Evolutionary conservation across 2,113 vertebrate species (phyloP).

Genomic region (Corythornis madagascariensis): DNA sequence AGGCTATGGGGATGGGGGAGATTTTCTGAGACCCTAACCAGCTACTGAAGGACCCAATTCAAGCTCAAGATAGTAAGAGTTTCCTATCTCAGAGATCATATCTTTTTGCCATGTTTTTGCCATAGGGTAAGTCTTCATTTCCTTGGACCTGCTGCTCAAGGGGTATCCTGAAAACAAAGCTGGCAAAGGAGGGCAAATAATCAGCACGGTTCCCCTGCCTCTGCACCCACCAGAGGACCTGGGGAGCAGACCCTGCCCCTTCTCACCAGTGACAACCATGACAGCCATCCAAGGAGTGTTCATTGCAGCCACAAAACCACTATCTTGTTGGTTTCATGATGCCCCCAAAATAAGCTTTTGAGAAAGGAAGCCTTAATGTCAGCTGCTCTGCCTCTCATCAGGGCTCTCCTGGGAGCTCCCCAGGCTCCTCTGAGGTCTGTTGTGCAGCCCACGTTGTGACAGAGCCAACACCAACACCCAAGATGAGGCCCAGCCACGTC

Average conservation of each 20-base stretch:
- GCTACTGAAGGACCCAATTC: not conserved
- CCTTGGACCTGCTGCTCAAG: not conserved
- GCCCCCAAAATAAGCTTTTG: not conserved
- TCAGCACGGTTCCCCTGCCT: not conserved
- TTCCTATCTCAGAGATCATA: not conserved
- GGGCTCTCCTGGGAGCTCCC: fast-evolving
- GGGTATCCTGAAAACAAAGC: fast-evolving
- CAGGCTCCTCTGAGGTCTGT: not conserved
- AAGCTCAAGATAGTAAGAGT: not conserved
- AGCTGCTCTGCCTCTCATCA: not conserved
- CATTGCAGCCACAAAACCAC: not conserved
- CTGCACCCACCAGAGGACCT: fast-evolving
- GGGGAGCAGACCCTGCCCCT: not conserved
- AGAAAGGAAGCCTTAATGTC: not conserved
- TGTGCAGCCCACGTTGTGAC: fast-evolving
- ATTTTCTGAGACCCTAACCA: not conserved
- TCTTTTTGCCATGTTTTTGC: not conserved
- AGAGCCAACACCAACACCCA: not conserved
- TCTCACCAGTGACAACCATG: not conserved
- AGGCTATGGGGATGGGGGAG: not conserved
- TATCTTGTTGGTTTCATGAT: not conserved
- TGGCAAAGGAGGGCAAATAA: not conserved
- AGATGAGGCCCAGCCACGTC: not conserved
- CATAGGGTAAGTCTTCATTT: not conserved
- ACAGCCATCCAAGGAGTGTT: not conserved